Evolutionary conservation across 2,797 vertebrate genomes (phyloP).

Genomic region (Melanotaenia maccullochi): DNA sequence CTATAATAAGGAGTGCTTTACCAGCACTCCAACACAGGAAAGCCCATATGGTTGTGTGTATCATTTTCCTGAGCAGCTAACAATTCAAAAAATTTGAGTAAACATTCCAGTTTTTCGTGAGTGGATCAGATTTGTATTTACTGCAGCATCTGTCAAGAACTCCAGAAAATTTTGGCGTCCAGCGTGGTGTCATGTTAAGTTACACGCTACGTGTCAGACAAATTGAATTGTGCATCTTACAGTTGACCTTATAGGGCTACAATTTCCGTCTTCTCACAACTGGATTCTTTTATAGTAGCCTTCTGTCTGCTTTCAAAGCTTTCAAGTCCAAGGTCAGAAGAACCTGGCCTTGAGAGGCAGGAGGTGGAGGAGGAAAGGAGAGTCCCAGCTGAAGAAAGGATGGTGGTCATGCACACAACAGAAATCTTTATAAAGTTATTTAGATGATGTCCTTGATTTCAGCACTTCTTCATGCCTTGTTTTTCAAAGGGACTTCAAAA

Average conservation of each 20-base stretch:
- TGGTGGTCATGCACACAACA: conserved; percentile 65
- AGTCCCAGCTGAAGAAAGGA: conserved; percentile 55
- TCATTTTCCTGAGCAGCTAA: conserved; percentile 65
- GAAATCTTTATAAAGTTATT: conserved; percentile 72
- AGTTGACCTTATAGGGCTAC: conserved; percentile 44
- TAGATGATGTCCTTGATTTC: conserved; percentile 76
- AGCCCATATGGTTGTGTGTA: conserved; percentile 72
- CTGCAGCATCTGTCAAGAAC: conserved; percentile 32
- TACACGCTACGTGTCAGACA: conserved; percentile 6
- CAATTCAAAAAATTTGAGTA: conserved; percentile 61
- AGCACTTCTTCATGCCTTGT: conserved; percentile 72
- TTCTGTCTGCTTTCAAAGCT: conserved; percentile 53
- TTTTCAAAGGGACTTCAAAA: conserved; percentile 76
- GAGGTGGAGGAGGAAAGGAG: conserved; percentile 50
- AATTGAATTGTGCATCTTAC: conserved; percentile 36
- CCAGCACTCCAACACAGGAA: conserved; percentile 54
- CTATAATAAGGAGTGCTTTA: conserved; percentile 71
- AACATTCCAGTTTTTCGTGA: conserved; percentile 51
- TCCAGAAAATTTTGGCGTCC: conserved; percentile 3
- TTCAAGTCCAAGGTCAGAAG: conserved; percentile 69
- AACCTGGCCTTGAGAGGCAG: conserved; percentile 73
- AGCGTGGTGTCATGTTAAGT: conserved; percentile 10
- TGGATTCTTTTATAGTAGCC: conserved; percentile 34
- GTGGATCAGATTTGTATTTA: conserved; percentile 47
- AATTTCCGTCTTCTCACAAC: conserved; percentile 20